phyloP scores from a whole-genome alignment of 2,888 invertebrate species.

The Heteropelma amictum region DNA sequence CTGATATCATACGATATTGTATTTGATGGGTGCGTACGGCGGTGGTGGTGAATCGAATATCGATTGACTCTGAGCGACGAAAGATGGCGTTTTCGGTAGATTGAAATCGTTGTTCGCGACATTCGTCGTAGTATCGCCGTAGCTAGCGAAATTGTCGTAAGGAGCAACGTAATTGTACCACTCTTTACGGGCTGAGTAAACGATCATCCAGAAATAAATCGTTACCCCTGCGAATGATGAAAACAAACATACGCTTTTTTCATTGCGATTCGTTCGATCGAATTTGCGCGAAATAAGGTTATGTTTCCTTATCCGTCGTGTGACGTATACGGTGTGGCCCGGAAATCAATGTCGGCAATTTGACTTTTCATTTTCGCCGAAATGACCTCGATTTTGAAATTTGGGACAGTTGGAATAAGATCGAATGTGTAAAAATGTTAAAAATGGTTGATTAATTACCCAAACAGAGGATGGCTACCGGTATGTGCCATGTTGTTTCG shows the following conservation, averaged over 20 bases:
- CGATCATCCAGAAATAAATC: slow-evolving; percentile 72
- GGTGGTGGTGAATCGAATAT: slow-evolving; percentile 63
- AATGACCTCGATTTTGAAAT: no score
- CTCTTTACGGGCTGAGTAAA: slow-evolving; percentile 69
- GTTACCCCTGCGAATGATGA: slow-evolving; percentile 65
- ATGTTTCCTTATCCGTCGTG: background rate
- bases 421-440: background rate
- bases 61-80: slow-evolving; percentile 64
- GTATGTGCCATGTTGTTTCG: slow-evolving; percentile 68
- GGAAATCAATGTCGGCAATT: background rate
- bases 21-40: slow-evolving; percentile 56
- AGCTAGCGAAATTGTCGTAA: slow-evolving; percentile 36
- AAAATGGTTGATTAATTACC: slow-evolving; percentile 62
- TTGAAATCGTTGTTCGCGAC: slow-evolving; percentile 57
- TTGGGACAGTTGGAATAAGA: no score
- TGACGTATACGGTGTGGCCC: background rate
- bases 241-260: slow-evolving; percentile 2
- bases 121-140: slow-evolving; percentile 2
- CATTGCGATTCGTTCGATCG: background rate
- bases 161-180: slow-evolving; percentile 58
- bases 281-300: background rate
- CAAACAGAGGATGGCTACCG: slow-evolving; percentile 70
- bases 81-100: slow-evolving; percentile 72
- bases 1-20: slow-evolving; percentile 50
- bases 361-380: background rate